These are phyloP conservation scores for Plotosus lineatus DNA, from an alignment of 2,113 vertebrate genomes.

Conservation along the genomic window DNA sequence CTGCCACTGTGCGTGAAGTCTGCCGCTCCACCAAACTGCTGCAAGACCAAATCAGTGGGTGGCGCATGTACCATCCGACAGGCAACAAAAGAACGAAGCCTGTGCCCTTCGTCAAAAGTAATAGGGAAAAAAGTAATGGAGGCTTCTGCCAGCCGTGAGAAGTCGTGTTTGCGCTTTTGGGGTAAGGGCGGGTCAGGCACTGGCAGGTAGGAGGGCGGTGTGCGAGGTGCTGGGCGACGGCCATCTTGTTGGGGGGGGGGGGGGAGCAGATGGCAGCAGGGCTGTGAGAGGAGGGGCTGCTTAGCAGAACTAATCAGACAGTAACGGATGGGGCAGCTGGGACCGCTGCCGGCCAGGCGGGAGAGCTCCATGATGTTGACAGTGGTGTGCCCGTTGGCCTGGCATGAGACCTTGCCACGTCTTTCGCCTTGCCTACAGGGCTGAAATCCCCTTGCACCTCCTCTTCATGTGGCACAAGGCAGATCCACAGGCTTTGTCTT, in stretches of 20 bases:
- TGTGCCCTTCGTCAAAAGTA: constrained; percentile 85
- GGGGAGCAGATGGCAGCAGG: constrained; percentile 98
- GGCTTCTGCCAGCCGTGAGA: constrained; percentile 82
- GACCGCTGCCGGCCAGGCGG: constrained; percentile 94
- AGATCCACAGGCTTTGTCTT: constrained; percentile 41
- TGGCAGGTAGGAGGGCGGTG: constrained; percentile 83
- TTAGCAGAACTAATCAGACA: constrained; percentile 99
- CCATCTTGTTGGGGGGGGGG: constrained; percentile 96
- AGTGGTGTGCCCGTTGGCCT: constrained; percentile 92
- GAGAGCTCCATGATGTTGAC: constrained; percentile 89
- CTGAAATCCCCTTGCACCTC: constrained; percentile 61
- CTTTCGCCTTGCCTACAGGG: constrained; percentile 74
- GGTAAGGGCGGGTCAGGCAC: constrained; percentile 63
- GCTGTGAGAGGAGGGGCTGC: constrained; percentile 99
- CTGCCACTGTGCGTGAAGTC: constrained; percentile 87
- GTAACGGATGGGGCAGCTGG: constrained; percentile 99
- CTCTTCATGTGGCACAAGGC: constrained; percentile 37
- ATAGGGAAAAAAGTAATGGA: constrained; percentile 74
- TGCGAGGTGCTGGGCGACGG: constrained; percentile 84
- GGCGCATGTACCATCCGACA: constrained; percentile 98
- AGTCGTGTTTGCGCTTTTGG: constrained; percentile 90
- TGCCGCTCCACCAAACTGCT: constrained; percentile 98
- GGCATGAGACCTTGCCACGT: constrained; percentile 86
- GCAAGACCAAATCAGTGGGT: constrained; percentile 96
- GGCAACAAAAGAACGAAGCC: constrained; percentile 95